A percentile compares a stretch with the other conserved stretches of the same genome.
Evolutionary conservation across 2,797 vertebrate genomes (phyloP).

Genomic region (Hirundo rustica): DNA sequence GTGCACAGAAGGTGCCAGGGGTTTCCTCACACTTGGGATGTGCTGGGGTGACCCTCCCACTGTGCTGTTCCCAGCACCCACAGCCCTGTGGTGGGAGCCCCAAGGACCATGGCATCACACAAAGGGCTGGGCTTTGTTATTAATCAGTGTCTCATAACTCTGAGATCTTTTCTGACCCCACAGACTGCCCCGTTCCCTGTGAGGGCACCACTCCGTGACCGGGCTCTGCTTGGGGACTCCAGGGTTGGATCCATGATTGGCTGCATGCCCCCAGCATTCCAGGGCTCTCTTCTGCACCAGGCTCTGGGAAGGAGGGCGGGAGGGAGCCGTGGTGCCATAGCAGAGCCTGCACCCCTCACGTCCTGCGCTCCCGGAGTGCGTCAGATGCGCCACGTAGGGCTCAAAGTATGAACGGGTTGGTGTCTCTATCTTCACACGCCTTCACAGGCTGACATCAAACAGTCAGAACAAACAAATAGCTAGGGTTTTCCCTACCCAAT

Average conservation of each 20-base stretch:
- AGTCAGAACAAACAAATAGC: neutral
- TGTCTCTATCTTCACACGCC: neutral
- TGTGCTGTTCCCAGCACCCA: neutral
- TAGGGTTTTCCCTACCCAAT: neutral
- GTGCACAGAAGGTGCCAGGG: neutral
- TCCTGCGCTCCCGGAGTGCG: neutral
- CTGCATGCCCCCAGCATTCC: neutral
- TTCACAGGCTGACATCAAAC: neutral
- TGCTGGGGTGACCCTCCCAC: neutral
- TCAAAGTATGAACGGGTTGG: neutral
- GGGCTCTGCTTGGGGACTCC: neutral
- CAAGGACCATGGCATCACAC: neutral
- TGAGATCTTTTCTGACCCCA: neutral
- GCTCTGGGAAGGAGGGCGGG: neutral
- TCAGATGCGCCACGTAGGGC: neutral
- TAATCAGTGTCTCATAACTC: neutral
- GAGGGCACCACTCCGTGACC: fast-evolving
- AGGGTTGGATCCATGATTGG: fast-evolving
- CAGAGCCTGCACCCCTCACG: neutral
- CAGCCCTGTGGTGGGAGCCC: neutral
- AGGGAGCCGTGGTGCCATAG: neutral
- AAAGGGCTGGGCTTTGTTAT: neutral
- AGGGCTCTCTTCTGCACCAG: neutral
- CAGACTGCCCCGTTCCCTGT: neutral
- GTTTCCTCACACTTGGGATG: fast-evolving